Percentiles rank a stretch among this genome's conserved stretches.
Evolutionary conservation across 1,140 invertebrate species (phyloP).

Genomic region (Papilio aristodemus): DNA sequence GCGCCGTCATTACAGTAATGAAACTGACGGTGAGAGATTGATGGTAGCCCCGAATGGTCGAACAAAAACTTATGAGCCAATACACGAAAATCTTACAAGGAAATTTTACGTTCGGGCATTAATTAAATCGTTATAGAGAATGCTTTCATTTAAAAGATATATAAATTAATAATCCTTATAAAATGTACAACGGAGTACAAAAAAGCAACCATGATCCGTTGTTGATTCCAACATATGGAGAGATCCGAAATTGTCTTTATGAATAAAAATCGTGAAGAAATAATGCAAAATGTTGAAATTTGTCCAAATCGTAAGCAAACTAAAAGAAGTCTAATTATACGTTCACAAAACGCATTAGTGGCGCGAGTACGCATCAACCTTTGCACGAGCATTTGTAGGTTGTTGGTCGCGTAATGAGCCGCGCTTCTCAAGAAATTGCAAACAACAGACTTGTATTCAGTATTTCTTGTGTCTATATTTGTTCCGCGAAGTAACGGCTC

Average conservation of each 20-base stretch:
- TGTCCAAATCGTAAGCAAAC: not conserved
- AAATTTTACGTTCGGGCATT: not conserved
- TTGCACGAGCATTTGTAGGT: not conserved
- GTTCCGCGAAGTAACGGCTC: slow-evolving; percentile 51
- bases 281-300: not conserved
- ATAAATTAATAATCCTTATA: too few relatives aligned
- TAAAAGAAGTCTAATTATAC: not conserved
- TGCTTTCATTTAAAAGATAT: too few relatives aligned
- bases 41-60: slow-evolving; percentile 46
- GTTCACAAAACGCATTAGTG: slow-evolving; percentile 1
- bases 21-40: slow-evolving; percentile 54
- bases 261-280: too few relatives aligned
- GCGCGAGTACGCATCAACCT: not conserved
- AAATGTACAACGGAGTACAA: too few relatives aligned
- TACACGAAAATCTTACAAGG: not conserved
- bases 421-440: slow-evolving; percentile 38
- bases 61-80: slow-evolving; percentile 45
- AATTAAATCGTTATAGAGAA: too few relatives aligned
- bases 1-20: slow-evolving; percentile 65
- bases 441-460: slow-evolving; percentile 42
- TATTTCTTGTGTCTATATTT: slow-evolving; percentile 50
- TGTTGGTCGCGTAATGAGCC: slow-evolving; percentile 2
- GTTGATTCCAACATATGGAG: too few relatives aligned
- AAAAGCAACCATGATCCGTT: too few relatives aligned
- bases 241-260: too few relatives aligned